phyloP scores from a whole-genome alignment of 2,113 vertebrate species.

The Recurvirostra avosetta region DNA sequence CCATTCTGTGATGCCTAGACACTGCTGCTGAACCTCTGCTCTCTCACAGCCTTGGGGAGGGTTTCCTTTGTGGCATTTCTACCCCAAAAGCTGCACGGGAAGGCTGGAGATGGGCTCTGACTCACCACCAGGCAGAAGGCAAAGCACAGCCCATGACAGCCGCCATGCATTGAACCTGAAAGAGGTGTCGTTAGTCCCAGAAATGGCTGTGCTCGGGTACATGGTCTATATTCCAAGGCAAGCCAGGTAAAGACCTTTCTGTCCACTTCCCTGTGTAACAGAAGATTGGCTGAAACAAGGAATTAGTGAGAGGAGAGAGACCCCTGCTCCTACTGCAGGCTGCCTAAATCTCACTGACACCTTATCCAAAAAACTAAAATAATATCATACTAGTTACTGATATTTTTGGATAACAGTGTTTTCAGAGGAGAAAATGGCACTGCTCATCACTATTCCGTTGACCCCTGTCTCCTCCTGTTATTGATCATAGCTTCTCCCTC shows the following conservation, averaged over 20 bases:
- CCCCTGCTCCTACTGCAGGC: not conserved
- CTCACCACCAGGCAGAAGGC: not conserved
- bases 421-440: slow-evolving; percentile 37
- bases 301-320: not conserved
- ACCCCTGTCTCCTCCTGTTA: slow-evolving; percentile 48
- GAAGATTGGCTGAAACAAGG: slow-evolving; percentile 1
- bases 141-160: not conserved
- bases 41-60: not conserved
- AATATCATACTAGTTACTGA: not conserved
- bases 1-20: not conserved
- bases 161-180: not conserved
- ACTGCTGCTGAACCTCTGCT: not conserved
- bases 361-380: slow-evolving; percentile 26
- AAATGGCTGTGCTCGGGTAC: not conserved
- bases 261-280: not conserved
- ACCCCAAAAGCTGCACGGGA: not conserved
- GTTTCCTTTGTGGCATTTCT: not conserved
- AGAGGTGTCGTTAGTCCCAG: not conserved
- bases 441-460: slow-evolving; percentile 56
- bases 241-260: not conserved
- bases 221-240: accelerated
- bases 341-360: not conserved
- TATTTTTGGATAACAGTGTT: slow-evolving; percentile 25
- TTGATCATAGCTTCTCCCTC: slow-evolving; percentile 63
- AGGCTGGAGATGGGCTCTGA: not conserved